phyloP scores from a whole-genome alignment of 2,888 invertebrate species.

The Polietes domitor region DNA sequence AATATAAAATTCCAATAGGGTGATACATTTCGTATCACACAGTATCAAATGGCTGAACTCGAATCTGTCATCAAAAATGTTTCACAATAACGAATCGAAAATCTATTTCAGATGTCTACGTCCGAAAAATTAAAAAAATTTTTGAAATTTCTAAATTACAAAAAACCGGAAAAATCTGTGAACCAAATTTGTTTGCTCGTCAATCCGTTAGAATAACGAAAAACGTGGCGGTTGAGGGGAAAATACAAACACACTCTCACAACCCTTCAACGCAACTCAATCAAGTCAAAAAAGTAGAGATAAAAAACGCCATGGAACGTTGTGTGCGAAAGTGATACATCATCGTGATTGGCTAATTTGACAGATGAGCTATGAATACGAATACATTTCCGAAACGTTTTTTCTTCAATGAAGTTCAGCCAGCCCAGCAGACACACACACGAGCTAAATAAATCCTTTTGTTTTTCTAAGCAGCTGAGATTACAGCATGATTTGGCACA shows the following conservation, averaged over 20 bases:
- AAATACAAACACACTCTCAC: neutral
- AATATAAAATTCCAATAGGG: no score
- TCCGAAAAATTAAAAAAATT: no score
- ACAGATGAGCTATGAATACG: constrained; percentile 60
- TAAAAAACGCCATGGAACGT: constrained; percentile 38
- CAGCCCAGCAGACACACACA: constrained; percentile 22
- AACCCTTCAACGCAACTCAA: constrained; percentile 25
- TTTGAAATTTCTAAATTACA: no score
- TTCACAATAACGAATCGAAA: no score
- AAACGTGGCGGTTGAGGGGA: neutral
- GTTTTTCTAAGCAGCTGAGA: constrained; percentile 68
- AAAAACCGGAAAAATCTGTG: neutral
- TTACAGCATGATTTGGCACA: constrained; percentile 69
- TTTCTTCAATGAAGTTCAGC: constrained; percentile 31
- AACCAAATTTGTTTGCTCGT: neutral
- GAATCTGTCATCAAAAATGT: no score
- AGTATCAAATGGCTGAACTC: no score
- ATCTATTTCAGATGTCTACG: no score
- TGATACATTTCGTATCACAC: no score
- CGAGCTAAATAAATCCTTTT: constrained; percentile 58
- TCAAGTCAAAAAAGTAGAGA: neutral
- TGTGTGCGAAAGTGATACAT: constrained; percentile 71
- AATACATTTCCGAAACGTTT: constrained; percentile 49
- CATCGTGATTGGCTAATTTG: constrained; percentile 75
- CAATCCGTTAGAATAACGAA: neutral